A percentile compares a stretch with the other conserved stretches of the same genome.
Conservation (phyloP, 2,113 vertebrate genomes). For the Neopipo cinnamomea region DNA sequence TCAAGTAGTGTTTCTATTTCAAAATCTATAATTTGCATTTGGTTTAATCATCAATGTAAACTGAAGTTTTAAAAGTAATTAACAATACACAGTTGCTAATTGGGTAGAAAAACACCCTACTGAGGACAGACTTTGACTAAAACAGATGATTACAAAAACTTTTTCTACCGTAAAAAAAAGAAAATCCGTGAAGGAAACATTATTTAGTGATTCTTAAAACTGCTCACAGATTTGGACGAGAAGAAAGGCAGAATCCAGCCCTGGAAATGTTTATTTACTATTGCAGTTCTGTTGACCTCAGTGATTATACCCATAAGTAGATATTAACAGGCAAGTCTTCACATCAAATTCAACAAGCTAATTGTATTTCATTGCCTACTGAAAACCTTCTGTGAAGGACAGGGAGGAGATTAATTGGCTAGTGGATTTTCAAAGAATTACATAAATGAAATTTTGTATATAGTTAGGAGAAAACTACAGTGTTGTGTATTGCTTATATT, state of each 20-base stretch:
- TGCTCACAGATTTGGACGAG: background rate
- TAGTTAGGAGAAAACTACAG: background rate
- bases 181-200: background rate
- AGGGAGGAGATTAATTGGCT: background rate
- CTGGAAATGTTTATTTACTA: background rate
- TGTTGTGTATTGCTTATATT: background rate
- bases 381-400: background rate
- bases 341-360: background rate
- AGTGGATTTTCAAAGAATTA: background rate
- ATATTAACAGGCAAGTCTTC: background rate
- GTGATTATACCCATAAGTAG: background rate
- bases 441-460: background rate
- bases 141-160: background rate
- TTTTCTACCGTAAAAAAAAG: background rate
- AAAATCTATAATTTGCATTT: background rate
- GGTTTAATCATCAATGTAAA: background rate
- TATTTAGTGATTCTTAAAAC: background rate
- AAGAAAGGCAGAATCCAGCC: background rate
- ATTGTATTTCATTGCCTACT: background rate
- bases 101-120: background rate
- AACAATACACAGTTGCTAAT: background rate
- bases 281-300: background rate
- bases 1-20: background rate
- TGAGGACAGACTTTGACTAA: background rate
- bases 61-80: conserved; percentile 1